Evolutionary conservation across 2,113 vertebrate species (phyloP), one percentile per base, ranked within the genome.

Genomic region (Irena cyanogastra): DNA sequence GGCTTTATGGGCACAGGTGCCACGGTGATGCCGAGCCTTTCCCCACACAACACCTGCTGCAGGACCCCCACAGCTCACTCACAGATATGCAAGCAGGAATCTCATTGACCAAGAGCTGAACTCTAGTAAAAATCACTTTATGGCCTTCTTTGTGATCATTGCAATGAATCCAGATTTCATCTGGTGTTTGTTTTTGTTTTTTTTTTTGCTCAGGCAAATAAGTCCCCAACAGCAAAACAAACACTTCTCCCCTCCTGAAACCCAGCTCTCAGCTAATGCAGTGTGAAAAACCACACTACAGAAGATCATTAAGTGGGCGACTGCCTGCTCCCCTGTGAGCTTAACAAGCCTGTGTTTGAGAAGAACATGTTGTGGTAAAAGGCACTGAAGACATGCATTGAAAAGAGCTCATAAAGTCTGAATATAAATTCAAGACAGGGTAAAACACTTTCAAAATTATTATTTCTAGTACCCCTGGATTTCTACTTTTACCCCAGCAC

Each of bases 61-160:
- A 93, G 77, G 70, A 80, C 88, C 68, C 84, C 44, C 30, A 28
- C 3, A 0, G 90, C 64, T 76, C 45, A 0, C 44, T 59, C 78
- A 76, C 54, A 31, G 74, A 93, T 47, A 47, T 86, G 88, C 79
- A 90, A 92, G 49, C 88, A 90, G 68, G 92, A 96, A 95, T 96
- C 84, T 96, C 87, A 95, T 93, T 96, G 93, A 95, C 94, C 93
- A 94, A 41, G 64, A 68, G 64, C 35, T 96, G 94, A 97, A 93
- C 94, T 92, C 95, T 49, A 64, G 85, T 94, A 89, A 96, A 96
- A 96, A 86, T 92, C 83, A 41, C 90, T 94, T 96, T 93, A 94
- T 86, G 85, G 71, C 63, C n/a, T 7, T 24, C 92, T 89, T 94
- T 88, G 79, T 88, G 85, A 90, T 63, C 85, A 41, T 72, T 47